These are phyloP conservation scores for Drosophila maculinotata DNA, from an alignment of 2,888 invertebrate genomes.

Conservation along the genomic window DNA sequence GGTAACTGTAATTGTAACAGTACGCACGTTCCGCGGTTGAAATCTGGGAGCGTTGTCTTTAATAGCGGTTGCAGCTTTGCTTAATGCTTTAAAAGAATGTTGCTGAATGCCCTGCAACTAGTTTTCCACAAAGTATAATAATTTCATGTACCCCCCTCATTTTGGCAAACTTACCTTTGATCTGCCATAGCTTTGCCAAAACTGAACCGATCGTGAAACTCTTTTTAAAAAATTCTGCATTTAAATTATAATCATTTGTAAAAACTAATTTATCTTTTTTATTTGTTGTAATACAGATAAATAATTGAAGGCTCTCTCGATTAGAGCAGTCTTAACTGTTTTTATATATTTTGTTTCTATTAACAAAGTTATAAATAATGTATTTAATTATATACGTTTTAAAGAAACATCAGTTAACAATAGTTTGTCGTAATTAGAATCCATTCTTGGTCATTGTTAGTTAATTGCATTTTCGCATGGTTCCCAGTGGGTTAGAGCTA, in stretches of 20 bases:
- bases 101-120: background rate
- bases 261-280: too few relatives aligned
- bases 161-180: too few relatives aligned
- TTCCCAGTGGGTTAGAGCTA: slow-evolving; percentile 31
- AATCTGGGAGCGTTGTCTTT: background rate
- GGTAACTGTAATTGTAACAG: slow-evolving; percentile 47
- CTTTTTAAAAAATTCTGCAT: too few relatives aligned
- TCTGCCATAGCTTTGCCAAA: too few relatives aligned
- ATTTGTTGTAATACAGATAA: too few relatives aligned
- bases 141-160: too few relatives aligned
- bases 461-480: slow-evolving; percentile 59
- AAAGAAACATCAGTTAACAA: background rate
- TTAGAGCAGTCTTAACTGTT: too few relatives aligned
- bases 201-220: too few relatives aligned
- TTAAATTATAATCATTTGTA: too few relatives aligned
- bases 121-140: too few relatives aligned
- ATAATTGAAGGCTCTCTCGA: too few relatives aligned
- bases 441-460: slow-evolving; percentile 46
- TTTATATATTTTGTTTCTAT: too few relatives aligned
- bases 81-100: background rate
- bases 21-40: slow-evolving; percentile 10
- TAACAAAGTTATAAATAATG: background rate
- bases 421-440: slow-evolving; percentile 21
- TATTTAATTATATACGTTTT: background rate
- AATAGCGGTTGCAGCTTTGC: background rate